Base-by-base conservation (phyloP, 1,140 invertebrate genomes). In the Babylonia areolata region DNA sequence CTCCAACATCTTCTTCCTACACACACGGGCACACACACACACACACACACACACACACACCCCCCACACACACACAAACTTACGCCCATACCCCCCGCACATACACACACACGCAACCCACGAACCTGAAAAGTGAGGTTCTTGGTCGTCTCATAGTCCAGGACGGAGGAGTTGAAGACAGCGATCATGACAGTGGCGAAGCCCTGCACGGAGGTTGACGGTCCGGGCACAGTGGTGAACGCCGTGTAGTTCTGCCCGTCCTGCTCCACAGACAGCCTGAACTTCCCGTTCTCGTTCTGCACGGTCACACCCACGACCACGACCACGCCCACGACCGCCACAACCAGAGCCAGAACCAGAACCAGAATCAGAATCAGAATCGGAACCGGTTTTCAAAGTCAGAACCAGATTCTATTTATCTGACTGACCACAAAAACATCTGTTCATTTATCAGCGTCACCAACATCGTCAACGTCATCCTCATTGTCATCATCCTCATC, bases 151-250 rank as follows among this genome's bases (percentile, higher is more conserved):
- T 99, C 98, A 94, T 97, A 99, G 93, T 99, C 98, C 23, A 99
- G 94, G 85, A 96, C 96, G 3, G 95, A 95, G 1, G 97, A 95
- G 93, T 98, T 96, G 93, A 97, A 97, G 0, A 99, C 98, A 86
- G 97, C 95, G 86, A 99, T 97, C 75, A 98, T 95, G 94, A 99
- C 98, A 20, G 97, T 97, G 11, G 97, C 97, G 94, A 98, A 97
- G 92, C 87, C 81, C n/a, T 84, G 71, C 17, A 88, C 77, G 20
- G 28, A 11, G 33, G 31, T 9, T n/a, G 23, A 42, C 5, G 39
- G 20, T 39, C 37, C 23, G 33, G 87, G 87, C 46, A 86, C 33
- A 1, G 87, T 88, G 78, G 71, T 75, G 78, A 88, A 88, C 31
- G 79, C 87, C 5, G 40, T 15, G 71, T 86, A 88, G 9, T 64